Percentiles rank a stretch among this genome's conserved stretches.
Conservation (phyloP, 1,140 invertebrate species). For the Drosophila nannoptera region DNA sequence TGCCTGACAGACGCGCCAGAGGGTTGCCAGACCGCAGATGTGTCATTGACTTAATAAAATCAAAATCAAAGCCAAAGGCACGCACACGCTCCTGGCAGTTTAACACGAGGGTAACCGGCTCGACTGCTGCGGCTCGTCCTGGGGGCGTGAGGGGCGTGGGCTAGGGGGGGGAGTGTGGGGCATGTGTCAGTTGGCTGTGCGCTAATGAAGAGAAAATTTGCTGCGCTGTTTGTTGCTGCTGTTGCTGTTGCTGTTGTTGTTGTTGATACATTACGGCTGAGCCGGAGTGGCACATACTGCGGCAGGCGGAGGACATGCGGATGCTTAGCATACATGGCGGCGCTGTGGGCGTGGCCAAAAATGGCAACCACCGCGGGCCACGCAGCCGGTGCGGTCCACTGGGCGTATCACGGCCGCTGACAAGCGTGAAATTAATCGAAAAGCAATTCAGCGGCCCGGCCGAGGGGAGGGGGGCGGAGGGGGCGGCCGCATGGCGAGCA, state of each 20-base stretch:
- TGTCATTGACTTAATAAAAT: slow-evolving; percentile 78
- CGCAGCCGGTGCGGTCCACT: slow-evolving; percentile 35
- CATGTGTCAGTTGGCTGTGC: slow-evolving; percentile 30
- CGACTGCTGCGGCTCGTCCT: not conserved
- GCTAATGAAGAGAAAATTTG: slow-evolving; percentile 74
- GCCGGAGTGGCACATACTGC: not conserved
- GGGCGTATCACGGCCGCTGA: slow-evolving; percentile 72
- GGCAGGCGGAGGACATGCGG: slow-evolving; percentile 19
- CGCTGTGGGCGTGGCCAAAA: slow-evolving; percentile 1
- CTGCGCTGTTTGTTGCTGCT: slow-evolving; percentile 41
- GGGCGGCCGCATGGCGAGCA: not conserved
- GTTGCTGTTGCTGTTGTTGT: slow-evolving; percentile 6
- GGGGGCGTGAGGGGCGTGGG: not conserved
- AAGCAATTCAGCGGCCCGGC: slow-evolving; percentile 64
- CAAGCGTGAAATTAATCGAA: slow-evolving; percentile 78
- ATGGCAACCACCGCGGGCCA: not conserved
- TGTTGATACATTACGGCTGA: not conserved
- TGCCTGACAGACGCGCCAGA: slow-evolving; percentile 6
- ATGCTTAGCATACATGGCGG: slow-evolving; percentile 38
- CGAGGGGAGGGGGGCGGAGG: too few species aligned
- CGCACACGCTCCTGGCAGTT: slow-evolving; percentile 62
- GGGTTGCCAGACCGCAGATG: slow-evolving; percentile 66
- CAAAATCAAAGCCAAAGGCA: slow-evolving; percentile 77
- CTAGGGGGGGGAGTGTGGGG: not conserved
- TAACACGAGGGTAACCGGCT: not conserved